Evolutionary conservation across 35 echinoderm and acorn worm genomes (phyloP).

Genomic region (Stichopus chloronotus): DNA sequence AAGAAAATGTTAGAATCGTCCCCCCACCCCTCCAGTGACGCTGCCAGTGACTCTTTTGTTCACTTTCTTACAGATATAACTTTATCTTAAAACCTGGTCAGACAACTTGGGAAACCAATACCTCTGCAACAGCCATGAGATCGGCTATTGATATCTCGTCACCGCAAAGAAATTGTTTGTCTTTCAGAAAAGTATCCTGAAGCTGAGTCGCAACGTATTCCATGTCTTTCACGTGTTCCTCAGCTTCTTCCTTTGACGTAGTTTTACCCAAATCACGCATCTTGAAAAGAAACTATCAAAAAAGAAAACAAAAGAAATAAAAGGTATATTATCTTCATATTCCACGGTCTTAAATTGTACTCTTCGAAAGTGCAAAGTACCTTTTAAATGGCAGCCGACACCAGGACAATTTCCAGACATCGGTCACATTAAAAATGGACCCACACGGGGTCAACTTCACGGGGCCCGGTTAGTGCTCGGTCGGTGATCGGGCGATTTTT

Average conservation of each 20-base stretch:
- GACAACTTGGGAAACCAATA: not conserved
- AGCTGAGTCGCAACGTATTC: not conserved
- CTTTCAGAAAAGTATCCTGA: slow-evolving; percentile 61
- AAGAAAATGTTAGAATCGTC: too few relatives aligned
- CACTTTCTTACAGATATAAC: too few relatives aligned
- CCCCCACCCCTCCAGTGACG: too few relatives aligned
- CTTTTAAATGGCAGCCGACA: not conserved
- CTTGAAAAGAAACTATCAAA: slow-evolving; percentile 7
- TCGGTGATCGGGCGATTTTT: too few relatives aligned
- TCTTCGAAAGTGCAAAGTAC: too few relatives aligned
- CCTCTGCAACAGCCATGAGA: slow-evolving; percentile 54
- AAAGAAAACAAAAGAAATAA: not conserved
- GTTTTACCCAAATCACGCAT: not conserved
- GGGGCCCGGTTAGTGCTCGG: too few relatives aligned
- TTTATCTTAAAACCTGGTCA: too few relatives aligned
- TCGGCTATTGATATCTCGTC: slow-evolving; percentile 70
- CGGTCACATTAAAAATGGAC: too few relatives aligned
- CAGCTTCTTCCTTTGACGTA: slow-evolving; percentile 4
- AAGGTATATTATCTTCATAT: not conserved
- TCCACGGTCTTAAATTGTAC: too few relatives aligned
- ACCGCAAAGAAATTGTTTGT: slow-evolving; percentile 56
- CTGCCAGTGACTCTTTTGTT: too few relatives aligned
- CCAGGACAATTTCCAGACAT: too few relatives aligned
- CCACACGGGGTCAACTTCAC: too few relatives aligned
- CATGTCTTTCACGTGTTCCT: slow-evolving; percentile 16